Evolutionary conservation across 1,140 invertebrate genomes (phyloP).

Genomic region (Pollicipes pollicipes): DNA sequence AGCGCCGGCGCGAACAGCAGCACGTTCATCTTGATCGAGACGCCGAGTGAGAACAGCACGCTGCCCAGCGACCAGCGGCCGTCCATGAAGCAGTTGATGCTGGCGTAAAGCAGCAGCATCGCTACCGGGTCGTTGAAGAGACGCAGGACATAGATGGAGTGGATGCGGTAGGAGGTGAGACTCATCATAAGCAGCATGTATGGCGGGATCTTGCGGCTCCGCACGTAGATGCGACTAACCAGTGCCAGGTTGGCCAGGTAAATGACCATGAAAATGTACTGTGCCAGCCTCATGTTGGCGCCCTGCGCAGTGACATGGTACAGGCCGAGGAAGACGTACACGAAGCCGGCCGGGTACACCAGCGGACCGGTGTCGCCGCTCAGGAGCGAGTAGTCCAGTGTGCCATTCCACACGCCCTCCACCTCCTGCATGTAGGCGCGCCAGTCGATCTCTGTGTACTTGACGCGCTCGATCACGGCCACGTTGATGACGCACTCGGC

Average conservation of each 20-base stretch:
- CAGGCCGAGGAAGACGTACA: slow-evolving; percentile 70
- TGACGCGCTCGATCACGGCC: slow-evolving; percentile 55
- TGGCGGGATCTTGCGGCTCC: slow-evolving; percentile 49
- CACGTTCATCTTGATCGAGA: slow-evolving; percentile 98
- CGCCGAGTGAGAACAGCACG: slow-evolving; percentile 71
- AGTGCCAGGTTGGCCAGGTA: slow-evolving; percentile 61
- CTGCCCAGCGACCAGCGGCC: slow-evolving; percentile 68
- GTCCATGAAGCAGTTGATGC: slow-evolving; percentile 72
- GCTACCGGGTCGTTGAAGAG: slow-evolving; percentile 97
- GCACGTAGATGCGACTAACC: slow-evolving; percentile 56
- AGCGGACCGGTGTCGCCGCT: slow-evolving; percentile 80
- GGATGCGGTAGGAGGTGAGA: slow-evolving; percentile 88
- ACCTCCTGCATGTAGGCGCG: slow-evolving; percentile 96
- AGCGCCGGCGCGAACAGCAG: slow-evolving; percentile 83
- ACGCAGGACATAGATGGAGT: slow-evolving; percentile 90
- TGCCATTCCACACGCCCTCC: slow-evolving; percentile 88
- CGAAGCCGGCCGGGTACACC: slow-evolving; percentile 91
- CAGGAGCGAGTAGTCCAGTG: slow-evolving; percentile 66
- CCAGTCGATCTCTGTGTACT: slow-evolving; percentile 97
- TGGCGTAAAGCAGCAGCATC: slow-evolving; percentile 69
- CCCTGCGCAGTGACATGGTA: slow-evolving; percentile 73
- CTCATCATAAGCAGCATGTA: slow-evolving; percentile 76
- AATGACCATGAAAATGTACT: slow-evolving; percentile 73
- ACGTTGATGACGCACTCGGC: slow-evolving; percentile 59
- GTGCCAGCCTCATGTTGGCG: slow-evolving; percentile 59